Conservation (phyloP, 2,113 vertebrate species). For the Seriola dumerili region DNA sequence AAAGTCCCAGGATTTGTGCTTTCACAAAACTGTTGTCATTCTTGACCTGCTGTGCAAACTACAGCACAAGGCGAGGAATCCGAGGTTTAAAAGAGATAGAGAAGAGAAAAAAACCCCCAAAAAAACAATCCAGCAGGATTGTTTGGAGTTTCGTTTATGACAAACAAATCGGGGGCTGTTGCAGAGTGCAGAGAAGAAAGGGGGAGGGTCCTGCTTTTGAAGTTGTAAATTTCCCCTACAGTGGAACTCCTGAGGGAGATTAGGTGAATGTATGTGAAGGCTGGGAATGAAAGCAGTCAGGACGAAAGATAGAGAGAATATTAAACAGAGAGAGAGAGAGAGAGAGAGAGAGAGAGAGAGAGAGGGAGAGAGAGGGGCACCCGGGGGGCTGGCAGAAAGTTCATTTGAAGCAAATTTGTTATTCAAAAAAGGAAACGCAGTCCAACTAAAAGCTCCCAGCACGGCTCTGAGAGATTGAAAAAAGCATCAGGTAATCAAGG, state of each 20-base stretch:
- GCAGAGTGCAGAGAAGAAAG: constrained; percentile 24
- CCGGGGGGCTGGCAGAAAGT: constrained; percentile 64
- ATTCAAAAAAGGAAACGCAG: constrained; percentile 62
- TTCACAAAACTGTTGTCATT: constrained; percentile 34
- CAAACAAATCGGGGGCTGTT: constrained; percentile 53
- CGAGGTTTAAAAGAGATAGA: constrained; percentile 13
- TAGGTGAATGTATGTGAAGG: constrained; percentile 54
- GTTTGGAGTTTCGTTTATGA: constrained; percentile 40
- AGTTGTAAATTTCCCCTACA: constrained; percentile 67
- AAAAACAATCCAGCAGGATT: not conserved
- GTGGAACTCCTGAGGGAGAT: constrained; percentile 63
- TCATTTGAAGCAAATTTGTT: constrained; percentile 74
- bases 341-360: constrained; percentile 44
- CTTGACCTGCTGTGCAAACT: constrained; percentile 24
- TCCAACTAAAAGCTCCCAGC: constrained; percentile 62
- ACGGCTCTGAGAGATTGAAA: constrained; percentile 35
- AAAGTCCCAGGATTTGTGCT: not conserved
- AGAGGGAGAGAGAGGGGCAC: constrained; percentile 11
- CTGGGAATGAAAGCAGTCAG: constrained; percentile 59
- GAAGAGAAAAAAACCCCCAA: not conserved
- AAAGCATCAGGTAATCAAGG: constrained; percentile 48
- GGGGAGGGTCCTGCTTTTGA: constrained; percentile 66
- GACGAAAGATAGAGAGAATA: constrained; percentile 52
- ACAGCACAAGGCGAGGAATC: not conserved
- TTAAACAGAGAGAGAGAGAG: constrained; percentile 45